Evolutionary conservation across 1,140 invertebrate genomes (phyloP), one percentile per base, ranked within the genome.

Genomic region (Aethina tumida): DNA sequence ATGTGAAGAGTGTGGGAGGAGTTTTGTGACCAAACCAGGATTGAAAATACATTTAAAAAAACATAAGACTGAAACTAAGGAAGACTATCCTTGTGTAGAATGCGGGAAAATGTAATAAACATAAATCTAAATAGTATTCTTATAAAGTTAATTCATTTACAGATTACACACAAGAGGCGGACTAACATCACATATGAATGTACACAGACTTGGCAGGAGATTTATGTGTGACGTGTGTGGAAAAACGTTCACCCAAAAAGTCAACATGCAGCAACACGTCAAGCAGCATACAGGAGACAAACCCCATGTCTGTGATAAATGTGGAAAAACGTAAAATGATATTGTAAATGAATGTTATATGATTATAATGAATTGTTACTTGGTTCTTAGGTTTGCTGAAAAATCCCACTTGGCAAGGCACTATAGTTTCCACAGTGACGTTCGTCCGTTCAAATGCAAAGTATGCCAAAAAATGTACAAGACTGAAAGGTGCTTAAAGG

Each of bases 251-350:
- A 50, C 45, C 7, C 41, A 44, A 14, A 44, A 43, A 19, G 20
- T 39, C 13, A 40, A 42, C 24, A 39, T 53, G 31, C 39, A 48
- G 19, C 35, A 40, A 17, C 80, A 83, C 51, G 77, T 80, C 71
- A 62, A 76, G 10, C 68, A 67, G 32, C 77, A 82, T 45, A 79
- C 77, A 0, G 78, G 79, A 1, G 77, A 81, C 49, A 80, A 79
- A 51, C 79, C 79, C 4, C 81, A 76, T 56, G 66, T 74, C 27
- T 84, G 81, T 59, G 57, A 65, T 6, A 63, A 74, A 15, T 83
- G 80, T 53, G 75, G 75, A 2, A 82, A 57, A 52, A 51, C 59
- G 40, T 55, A 53, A 46, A n/a, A 43, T 37, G 9, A 10, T 36
- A n/a, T 13, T 13, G 29, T 14, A 3, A 2, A 13, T 10, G 3